A percentile compares a stretch with the other conserved stretches of the same genome.
phyloP scores from a whole-genome alignment of 2,888 invertebrate species.

The Tipula vernalis region DNA sequence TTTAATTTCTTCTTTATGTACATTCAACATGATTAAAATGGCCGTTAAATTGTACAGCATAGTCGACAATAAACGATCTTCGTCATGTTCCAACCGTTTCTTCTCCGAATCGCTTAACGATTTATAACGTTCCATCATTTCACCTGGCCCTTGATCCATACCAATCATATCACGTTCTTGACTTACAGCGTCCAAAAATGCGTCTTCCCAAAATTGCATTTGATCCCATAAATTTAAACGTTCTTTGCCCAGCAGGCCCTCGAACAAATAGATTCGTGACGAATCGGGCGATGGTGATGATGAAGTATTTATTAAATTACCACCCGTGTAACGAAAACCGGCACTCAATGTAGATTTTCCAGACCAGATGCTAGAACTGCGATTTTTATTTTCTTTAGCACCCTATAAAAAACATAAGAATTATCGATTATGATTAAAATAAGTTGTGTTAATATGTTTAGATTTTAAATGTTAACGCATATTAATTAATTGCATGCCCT shows the following conservation, averaged over 20 bases:
- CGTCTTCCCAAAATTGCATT: slow-evolving; percentile 99
- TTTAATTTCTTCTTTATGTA: slow-evolving; percentile 69
- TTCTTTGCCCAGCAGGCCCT: slow-evolving; percentile 57
- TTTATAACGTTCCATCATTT: slow-evolving; percentile 98
- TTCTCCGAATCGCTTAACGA: slow-evolving; percentile 82
- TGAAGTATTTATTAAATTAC: slow-evolving; percentile 71
- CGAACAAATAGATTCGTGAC: slow-evolving; percentile 81
- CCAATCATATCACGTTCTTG: slow-evolving; percentile 98
- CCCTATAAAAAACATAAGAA: not conserved
- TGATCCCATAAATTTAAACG: slow-evolving; percentile 91
- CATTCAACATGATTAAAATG: slow-evolving; percentile 86
- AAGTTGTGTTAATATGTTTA: too few relatives aligned
- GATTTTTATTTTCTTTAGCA: slow-evolving; percentile 32
- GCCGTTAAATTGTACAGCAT: slow-evolving; percentile 94
- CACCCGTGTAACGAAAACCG: slow-evolving; percentile 77
- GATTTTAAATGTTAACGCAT: too few relatives aligned
- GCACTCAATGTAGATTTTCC: slow-evolving; percentile 81
- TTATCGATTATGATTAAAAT: not conserved
- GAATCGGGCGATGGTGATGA: slow-evolving; percentile 84
- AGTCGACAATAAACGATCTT: slow-evolving; percentile 88
- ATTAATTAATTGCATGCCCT: not conserved
- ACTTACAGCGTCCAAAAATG: slow-evolving; percentile 91
- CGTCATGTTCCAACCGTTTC: slow-evolving; percentile 94
- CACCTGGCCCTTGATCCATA: slow-evolving; percentile 97
- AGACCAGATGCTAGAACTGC: slow-evolving; percentile 84